A percentile compares a stretch with the other conserved stretches of the same genome.
Evolutionary conservation across 2,888 invertebrate species (phyloP).

Genomic region (Cacoxenus indagator): DNA sequence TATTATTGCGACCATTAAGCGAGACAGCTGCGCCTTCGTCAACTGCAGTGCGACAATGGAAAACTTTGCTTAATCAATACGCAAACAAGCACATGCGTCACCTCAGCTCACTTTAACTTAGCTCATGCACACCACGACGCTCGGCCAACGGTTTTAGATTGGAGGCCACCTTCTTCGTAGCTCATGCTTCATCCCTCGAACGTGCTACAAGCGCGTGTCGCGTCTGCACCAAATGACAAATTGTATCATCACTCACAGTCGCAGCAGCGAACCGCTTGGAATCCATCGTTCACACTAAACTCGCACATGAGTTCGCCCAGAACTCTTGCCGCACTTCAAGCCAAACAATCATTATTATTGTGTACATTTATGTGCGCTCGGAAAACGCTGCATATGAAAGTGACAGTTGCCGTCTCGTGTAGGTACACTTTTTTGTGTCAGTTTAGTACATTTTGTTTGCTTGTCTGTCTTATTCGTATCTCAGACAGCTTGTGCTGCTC

Average conservation of each 20-base stretch:
- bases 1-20: neutral
- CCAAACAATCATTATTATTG: conserved; percentile 58
- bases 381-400: conserved; percentile 30
- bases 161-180: conserved; percentile 28
- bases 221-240: conserved; percentile 59
- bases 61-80: conserved; percentile 11
- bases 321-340: conserved; percentile 13
- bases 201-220: conserved; percentile 35
- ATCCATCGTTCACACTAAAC: conserved; percentile 2
- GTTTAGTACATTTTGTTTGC: neutral
- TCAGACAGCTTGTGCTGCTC: neutral
- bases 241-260: conserved; percentile 57
- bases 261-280: conserved; percentile 20
- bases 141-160: neutral
- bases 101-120: no score
- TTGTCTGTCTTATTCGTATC: neutral
- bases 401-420: conserved; percentile 27
- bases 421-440: no score
- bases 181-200: conserved; percentile 16
- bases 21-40: conserved; percentile 7
- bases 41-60: neutral
- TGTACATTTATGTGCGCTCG: conserved; percentile 40
- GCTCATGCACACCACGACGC: no score
- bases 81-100: conserved; percentile 10
- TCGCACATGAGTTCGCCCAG: conserved; percentile 24